Conservation (phyloP, 2,888 invertebrate species). For the Epinotia ramella region DNA sequence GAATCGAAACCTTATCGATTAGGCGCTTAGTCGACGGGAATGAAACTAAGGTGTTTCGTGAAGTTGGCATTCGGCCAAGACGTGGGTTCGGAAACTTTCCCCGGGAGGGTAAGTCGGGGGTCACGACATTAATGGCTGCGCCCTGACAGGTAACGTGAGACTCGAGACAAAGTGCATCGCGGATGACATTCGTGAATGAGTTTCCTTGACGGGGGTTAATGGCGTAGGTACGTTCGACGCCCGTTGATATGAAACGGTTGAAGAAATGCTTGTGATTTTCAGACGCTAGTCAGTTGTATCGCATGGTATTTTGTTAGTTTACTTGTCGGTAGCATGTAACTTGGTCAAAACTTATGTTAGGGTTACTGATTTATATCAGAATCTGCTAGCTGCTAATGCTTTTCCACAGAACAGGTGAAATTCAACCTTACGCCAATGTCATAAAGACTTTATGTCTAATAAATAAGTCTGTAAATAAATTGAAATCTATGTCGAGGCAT, state of each 20-base stretch:
- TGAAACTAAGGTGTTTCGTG: constrained; percentile 56
- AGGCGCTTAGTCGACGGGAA: constrained; percentile 48
- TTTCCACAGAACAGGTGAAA: no score
- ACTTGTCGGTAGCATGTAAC: not conserved
- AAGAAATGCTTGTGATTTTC: constrained; percentile 45
- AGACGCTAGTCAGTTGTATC: constrained; percentile 6
- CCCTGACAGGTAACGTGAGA: constrained; percentile 81
- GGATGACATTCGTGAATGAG: constrained; percentile 57
- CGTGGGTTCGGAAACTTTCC: constrained; percentile 66
- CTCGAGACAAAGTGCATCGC: constrained; percentile 80
- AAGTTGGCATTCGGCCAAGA: constrained; percentile 66
- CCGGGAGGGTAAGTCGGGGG: constrained; percentile 65
- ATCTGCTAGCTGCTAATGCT: no score
- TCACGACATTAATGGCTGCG: constrained; percentile 78
- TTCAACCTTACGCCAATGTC: no score
- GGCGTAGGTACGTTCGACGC: constrained; percentile 46
- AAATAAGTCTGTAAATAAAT: no score
- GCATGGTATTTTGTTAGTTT: not conserved
- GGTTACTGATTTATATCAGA: no score
- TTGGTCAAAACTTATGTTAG: no score
- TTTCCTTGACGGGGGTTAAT: constrained; percentile 64
- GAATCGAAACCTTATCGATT: constrained; percentile 59
- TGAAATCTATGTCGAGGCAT: no score
- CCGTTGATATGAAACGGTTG: constrained; percentile 44
- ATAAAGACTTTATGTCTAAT: no score